These are phyloP conservation scores for Apocheima hispidaria DNA, from an alignment of 2,888 invertebrate genomes.

Conservation along the genomic window DNA sequence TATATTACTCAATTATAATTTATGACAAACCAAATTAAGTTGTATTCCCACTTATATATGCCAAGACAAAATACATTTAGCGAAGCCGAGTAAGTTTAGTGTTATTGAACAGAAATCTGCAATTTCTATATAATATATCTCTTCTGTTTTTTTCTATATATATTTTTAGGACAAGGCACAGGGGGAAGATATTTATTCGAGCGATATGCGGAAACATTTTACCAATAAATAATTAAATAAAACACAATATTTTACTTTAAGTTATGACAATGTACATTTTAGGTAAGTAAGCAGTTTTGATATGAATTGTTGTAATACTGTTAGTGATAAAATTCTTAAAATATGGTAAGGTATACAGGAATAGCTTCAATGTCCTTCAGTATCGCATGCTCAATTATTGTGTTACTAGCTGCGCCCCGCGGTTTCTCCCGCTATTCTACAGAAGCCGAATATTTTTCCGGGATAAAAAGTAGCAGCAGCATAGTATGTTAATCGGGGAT, in stretches of 20 bases:
- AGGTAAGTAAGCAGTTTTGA: not conserved
- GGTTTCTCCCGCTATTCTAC: too few relatives aligned
- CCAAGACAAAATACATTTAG: constrained; percentile 49
- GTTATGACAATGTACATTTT: not conserved
- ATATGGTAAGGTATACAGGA: too few relatives aligned
- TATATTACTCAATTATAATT: not conserved
- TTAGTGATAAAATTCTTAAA: not conserved
- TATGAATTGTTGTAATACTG: not conserved
- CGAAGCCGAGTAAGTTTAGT: constrained; percentile 26
- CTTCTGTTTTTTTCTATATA: constrained; percentile 23
- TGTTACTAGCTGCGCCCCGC: too few relatives aligned
- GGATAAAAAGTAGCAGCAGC: too few relatives aligned
- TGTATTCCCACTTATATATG: not conserved
- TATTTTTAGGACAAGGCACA: constrained; percentile 50
- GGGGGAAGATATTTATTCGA: constrained; percentile 39
- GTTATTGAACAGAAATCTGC: not conserved
- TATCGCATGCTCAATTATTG: too few relatives aligned
- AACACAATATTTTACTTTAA: not conserved
- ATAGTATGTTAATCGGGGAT: too few relatives aligned
- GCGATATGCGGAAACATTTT: constrained; percentile 40
- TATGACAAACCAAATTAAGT: not conserved
- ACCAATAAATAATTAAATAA: not conserved
- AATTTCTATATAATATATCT: not conserved
- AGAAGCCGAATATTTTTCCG: too few relatives aligned
- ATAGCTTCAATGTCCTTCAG: too few relatives aligned